phyloP scores from a whole-genome alignment of 37 sponge, comb jelly and placozoan species.

The Hexactinellida sp. region DNA sequence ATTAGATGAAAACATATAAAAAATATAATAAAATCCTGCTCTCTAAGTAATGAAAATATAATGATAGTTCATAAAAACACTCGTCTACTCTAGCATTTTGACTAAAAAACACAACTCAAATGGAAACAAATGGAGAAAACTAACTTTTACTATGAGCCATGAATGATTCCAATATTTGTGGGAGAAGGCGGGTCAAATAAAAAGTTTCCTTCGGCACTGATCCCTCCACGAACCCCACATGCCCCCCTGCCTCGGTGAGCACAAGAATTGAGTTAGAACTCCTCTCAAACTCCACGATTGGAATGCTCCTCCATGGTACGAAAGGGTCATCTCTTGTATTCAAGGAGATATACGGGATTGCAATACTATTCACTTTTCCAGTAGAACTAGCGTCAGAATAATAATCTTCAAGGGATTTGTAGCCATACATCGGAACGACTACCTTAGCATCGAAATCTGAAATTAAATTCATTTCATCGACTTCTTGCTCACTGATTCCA shows the following conservation, averaged over 20 bases:
- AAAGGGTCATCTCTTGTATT: conserved; percentile 11
- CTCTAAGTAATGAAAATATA: neutral
- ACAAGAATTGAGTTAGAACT: neutral
- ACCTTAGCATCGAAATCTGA: neutral
- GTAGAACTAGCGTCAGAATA: neutral
- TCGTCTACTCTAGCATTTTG: too few relatives aligned
- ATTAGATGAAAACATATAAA: too few relatives aligned
- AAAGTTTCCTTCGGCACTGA: neutral
- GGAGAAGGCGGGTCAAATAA: neutral
- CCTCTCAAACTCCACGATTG: neutral
- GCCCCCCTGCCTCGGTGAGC: neutral
- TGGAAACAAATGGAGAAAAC: too few relatives aligned
- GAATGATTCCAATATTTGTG: neutral
- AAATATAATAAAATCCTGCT: neutral
- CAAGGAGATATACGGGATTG: neutral
- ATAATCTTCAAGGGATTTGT: neutral
- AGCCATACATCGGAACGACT: neutral
- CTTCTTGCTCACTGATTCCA: neutral
- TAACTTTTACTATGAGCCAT: neutral
- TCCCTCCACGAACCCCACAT: neutral
- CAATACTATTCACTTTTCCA: neutral
- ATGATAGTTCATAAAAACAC: neutral
- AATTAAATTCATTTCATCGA: neutral
- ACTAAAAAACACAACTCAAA: too few relatives aligned
- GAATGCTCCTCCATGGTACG: conserved; percentile 7